Conservation (phyloP, 2,888 invertebrate genomes). For the Glaucopsyche alexis region DNA sequence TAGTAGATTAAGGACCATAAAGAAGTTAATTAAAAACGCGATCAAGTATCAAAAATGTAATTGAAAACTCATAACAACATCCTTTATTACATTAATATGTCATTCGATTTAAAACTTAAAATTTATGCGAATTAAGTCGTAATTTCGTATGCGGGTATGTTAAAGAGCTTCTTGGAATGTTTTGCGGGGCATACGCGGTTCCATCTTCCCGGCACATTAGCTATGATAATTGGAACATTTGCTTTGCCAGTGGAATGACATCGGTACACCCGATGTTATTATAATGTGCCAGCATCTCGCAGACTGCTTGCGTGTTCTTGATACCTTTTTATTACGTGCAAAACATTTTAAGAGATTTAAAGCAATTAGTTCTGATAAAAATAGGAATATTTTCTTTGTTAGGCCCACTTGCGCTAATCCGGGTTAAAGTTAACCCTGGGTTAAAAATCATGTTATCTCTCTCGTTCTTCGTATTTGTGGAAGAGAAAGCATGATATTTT, state of each 20-base stretch:
- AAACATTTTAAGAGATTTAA: neutral
- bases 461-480: too few relatives aligned
- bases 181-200: conserved; percentile 42
- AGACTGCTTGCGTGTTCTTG: neutral
- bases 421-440: too few relatives aligned
- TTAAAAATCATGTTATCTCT: too few relatives aligned
- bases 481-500: too few relatives aligned
- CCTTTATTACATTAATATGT: conserved; percentile 16
- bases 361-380: neutral
- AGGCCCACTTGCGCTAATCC: too few relatives aligned
- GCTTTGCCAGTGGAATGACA: conserved; percentile 67
- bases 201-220: conserved; percentile 65
- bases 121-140: conserved; percentile 30
- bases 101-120: conserved; percentile 24
- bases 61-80: conserved; percentile 22
- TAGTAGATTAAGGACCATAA: neutral
- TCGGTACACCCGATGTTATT: conserved; percentile 52
- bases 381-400: neutral
- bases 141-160: conserved; percentile 35
- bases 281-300: conserved; percentile 30
- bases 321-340: conserved; percentile 9
- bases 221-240: conserved; percentile 77
- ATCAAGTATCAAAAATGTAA: conserved; percentile 22
- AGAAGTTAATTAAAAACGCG: conserved; percentile 12
- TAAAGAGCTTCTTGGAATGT: conserved; percentile 38